phyloP scores from a whole-genome alignment of 1,140 invertebrate species.

The Drosophila quadrilineata region DNA sequence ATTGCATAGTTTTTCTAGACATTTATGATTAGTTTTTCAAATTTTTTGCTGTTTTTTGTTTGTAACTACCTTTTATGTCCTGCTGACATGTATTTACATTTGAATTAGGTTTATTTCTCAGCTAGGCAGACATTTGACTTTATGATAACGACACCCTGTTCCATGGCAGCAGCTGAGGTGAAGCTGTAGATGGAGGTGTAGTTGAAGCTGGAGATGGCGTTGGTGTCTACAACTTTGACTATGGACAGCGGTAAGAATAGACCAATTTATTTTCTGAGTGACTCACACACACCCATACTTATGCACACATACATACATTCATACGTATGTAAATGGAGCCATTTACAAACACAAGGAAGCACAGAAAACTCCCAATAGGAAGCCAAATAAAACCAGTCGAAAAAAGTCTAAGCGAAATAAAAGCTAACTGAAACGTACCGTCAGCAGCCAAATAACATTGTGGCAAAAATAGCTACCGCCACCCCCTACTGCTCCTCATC shows the following conservation, averaged over 20 bases:
- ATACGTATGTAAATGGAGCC: not conserved
- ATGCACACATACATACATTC: not conserved
- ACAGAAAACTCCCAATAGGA: constrained; percentile 49
- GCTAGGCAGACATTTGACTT: constrained; percentile 28
- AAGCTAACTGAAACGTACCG: not conserved
- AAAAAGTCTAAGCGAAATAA: constrained; percentile 31
- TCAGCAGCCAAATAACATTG: constrained; percentile 11
- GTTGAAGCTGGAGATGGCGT: not conserved
- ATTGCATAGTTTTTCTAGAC: constrained; percentile 26
- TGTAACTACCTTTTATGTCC: no score
- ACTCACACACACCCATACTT: constrained; percentile 16
- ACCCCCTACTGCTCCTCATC: no score
- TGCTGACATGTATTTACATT: constrained; percentile 37
- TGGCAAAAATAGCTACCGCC: no score
- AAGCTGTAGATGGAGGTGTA: not conserved
- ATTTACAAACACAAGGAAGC: not conserved
- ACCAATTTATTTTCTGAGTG: constrained; percentile 61
- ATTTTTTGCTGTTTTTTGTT: no score
- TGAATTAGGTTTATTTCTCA: constrained; percentile 30
- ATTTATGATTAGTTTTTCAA: constrained; percentile 23
- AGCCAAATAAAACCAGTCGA: constrained; percentile 12
- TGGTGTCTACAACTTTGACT: no score
- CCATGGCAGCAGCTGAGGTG: not conserved
- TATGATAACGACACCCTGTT: constrained; percentile 51
- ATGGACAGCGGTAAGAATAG: constrained; percentile 25